These are phyloP conservation scores for Bombus confusus DNA, from an alignment of 1,140 invertebrate species.

Conservation along the genomic window DNA sequence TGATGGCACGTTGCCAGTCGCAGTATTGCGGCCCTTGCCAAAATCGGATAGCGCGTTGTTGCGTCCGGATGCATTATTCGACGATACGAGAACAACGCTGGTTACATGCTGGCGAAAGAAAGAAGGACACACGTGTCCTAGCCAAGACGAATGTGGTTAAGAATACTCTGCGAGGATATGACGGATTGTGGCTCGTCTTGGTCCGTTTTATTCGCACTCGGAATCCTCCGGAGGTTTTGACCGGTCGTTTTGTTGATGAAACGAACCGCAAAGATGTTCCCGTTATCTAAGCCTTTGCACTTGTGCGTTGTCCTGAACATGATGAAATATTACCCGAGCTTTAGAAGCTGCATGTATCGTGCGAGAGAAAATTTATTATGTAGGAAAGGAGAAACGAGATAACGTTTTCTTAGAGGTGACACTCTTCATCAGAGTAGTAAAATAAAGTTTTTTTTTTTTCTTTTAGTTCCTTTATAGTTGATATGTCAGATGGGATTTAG, in stretches of 20 bases:
- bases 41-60: constrained; percentile 77
- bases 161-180: constrained; percentile 16
- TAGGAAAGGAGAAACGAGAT: not conserved
- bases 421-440: not conserved
- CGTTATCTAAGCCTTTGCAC: constrained; percentile 5
- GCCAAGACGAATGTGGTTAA: constrained; percentile 11
- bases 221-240: not conserved
- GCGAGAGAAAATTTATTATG: constrained; percentile 34
- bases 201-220: constrained; percentile 3
- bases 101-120: not conserved
- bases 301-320: constrained; percentile 21
- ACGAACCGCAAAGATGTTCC: constrained; percentile 18
- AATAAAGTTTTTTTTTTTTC: not conserved
- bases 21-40: constrained; percentile 61
- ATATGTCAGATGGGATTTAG: too few relatives aligned
- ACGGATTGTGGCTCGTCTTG: constrained; percentile 46
- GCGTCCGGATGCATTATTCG: constrained; percentile 74
- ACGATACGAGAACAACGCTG: constrained; percentile 15
- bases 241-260: constrained; percentile 6
- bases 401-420: not conserved
- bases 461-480: not conserved
- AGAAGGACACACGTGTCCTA: constrained; percentile 1
- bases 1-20: constrained; percentile 71
- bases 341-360: not conserved
- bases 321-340: constrained; percentile 40